Evolutionary conservation across 2,797 vertebrate genomes (phyloP), one percentile per base, ranked within the genome.

Genomic region (Erpetoichthys calabaricus): DNA sequence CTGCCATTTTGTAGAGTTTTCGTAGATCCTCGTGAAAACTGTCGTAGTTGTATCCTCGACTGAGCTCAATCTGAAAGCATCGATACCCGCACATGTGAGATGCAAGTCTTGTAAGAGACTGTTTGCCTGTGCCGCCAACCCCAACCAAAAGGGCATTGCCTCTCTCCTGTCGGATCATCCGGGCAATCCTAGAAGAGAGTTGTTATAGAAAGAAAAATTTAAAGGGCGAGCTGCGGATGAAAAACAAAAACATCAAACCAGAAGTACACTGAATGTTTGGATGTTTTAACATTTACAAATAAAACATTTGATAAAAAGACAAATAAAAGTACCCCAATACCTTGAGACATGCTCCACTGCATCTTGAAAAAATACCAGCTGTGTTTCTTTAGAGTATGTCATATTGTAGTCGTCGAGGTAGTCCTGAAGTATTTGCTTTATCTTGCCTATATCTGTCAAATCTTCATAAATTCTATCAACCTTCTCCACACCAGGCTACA

Each of bases 1-100:
- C 90, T 6, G 89, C 89, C 86, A 91, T 79, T 73, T 73, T 92
- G 68, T 85, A 92, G 5, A 94, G 72, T 61, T 75, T 88, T 51
- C 91, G 82, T 60, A 94, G 73, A 70, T 94, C 91, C n/a, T 92
- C 90, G 0, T 90, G 90, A 63, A 94, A 94, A 62, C 68, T 82
- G 4, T 88, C 87, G 47, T 92, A 91, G 75, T 80, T 89, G 65
- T 92, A 92, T 9, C 89, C 90, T 9, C 86, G 80, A 63, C 77
- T 89, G 44, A 91, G 78, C 60, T 94, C 87, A 10, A 92, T 90
- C 71, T 91, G 89, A 57, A 91, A 80, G 74, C 91, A 92, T 62
- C 62, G 76, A 70, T 86, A 89, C 6, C 85, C 85, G 10, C 89
- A 91, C 57, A 92, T 92, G 59, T 91, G 89, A 57, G 90, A 67